Percentiles rank a stretch among this genome's conserved stretches.
These are phyloP conservation scores for Tachystola acroxantha DNA, from an alignment of 2,888 invertebrate species.

Conservation along the genomic window DNA sequence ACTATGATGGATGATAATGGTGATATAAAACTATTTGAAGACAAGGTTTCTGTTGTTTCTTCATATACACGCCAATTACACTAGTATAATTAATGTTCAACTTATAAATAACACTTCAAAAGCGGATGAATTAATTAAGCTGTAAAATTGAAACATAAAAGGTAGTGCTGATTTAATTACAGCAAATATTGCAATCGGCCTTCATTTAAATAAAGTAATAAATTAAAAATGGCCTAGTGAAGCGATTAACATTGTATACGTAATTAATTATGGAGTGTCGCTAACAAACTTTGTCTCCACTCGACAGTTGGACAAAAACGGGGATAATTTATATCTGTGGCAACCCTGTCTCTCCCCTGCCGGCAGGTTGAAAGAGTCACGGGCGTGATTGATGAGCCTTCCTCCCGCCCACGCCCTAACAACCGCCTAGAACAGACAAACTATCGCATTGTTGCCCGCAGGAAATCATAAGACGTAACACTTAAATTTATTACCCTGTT, in stretches of 20 bases:
- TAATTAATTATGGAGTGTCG: slow-evolving; percentile 22
- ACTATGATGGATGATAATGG: slow-evolving; percentile 3
- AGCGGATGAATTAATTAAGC: slow-evolving; percentile 3
- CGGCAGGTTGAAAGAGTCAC: slow-evolving; percentile 77
- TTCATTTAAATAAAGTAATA: background rate
- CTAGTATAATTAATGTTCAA: background rate
- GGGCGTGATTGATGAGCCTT: slow-evolving; percentile 70
- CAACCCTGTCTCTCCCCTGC: slow-evolving; percentile 45
- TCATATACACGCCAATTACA: background rate
- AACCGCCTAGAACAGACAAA: slow-evolving; percentile 67
- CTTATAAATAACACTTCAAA: background rate
- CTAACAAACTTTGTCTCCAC: slow-evolving; percentile 66
- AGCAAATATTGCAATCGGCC: slow-evolving; percentile 1
- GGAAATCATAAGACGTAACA: slow-evolving; percentile 58
- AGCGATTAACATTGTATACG: slow-evolving; percentile 34
- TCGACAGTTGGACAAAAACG: slow-evolving; percentile 61
- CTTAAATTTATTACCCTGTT: slow-evolving; percentile 48
- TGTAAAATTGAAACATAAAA: slow-evolving; percentile 1
- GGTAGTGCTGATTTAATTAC: background rate
- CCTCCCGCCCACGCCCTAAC: slow-evolving; percentile 59
- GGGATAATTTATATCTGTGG: slow-evolving; percentile 61
- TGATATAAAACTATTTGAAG: slow-evolving; percentile 1
- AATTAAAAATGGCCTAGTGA: slow-evolving; percentile 3
- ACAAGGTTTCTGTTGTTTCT: background rate
- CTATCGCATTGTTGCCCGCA: slow-evolving; percentile 54